Base-by-base conservation (phyloP, 2,888 invertebrate genomes). In the Drosophila leonis region DNA sequence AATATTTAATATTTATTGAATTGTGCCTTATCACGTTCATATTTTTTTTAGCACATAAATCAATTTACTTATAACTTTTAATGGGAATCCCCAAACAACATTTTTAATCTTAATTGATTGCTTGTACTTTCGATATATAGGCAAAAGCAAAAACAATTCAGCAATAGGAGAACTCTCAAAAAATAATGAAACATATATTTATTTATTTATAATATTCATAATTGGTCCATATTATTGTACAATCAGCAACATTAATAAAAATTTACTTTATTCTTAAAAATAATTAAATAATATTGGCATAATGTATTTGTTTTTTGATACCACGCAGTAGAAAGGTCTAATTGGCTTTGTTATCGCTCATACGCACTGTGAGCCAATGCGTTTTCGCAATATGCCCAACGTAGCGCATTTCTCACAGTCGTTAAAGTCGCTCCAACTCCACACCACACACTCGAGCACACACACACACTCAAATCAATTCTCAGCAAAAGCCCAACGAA, bases 331-430 rank as follows among this genome's bases (percentile, higher is more conserved):
- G 29, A 62, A 48, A 24, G 54, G 41, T 51, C 57, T 51, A 57
- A 63, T 39, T 55, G 24, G 18, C 39, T 51, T 39, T 10, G 9
- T 44, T 37, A 65, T 79, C 64, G 72, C 59, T 62, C 78, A 82
- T 80, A 55, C 64, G 56, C 46, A 42, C 39, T 42, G 71, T 66
- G 13, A 35, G 55, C 54, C 18, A 20, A 46, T 39, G 20, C 31
- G 57, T 64, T 86, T 79, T 85, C 62, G 54, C 69, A 69, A 87
- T 60, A 59, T 57, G 59, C 59, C 59, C 59, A 57, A 13, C n/a
- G 81, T 83, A 87, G 84, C 68, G 87, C 74, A 88, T 73, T 66
- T 67, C 52, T 35, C 35, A 41, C 37, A 72, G 87, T 82, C 82
- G 73, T 56, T 24, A 67, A 77, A 60, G n/a, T n/a, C n/a, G n/a